Percentiles rank a stretch among this genome's conserved stretches.
Conservation (phyloP, 2,888 invertebrate species). For the Phania funesta region DNA sequence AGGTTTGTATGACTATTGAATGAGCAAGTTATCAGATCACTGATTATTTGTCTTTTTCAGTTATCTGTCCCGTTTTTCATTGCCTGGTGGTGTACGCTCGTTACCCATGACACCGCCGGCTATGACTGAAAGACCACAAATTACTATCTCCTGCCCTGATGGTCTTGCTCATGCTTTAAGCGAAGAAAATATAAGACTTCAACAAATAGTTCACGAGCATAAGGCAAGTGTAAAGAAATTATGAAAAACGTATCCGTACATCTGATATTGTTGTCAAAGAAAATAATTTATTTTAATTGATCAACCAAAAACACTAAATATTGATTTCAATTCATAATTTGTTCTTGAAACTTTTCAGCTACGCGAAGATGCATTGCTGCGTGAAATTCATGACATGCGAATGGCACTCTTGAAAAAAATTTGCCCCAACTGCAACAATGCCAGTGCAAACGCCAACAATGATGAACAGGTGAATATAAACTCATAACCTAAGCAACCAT, state of each 20-base stretch:
- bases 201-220: conserved; percentile 90
- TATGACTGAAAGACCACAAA: conserved; percentile 78
- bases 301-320: no score
- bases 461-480: conserved; percentile 79
- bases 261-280: no score
- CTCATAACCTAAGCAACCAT: conserved; percentile 28
- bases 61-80: conserved; percentile 75
- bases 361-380: conserved; percentile 88
- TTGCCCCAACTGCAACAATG: conserved; percentile 84
- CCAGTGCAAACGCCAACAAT: conserved; percentile 79
- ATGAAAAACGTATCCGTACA: neutral
- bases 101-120: conserved; percentile 82
- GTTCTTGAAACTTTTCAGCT: conserved; percentile 81
- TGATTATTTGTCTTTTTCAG: conserved; percentile 58
- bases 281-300: no score
- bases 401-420: conserved; percentile 84
- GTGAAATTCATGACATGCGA: conserved; percentile 89
- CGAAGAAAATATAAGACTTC: conserved; percentile 83
- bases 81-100: conserved; percentile 76
- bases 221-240: conserved; percentile 82
- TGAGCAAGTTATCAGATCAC: neutral
- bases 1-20: conserved; percentile 69
- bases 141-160: conserved; percentile 79
- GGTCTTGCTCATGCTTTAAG: conserved; percentile 80
- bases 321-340: no score